Base-by-base conservation (phyloP, 2,797 vertebrate species). In the Anguilla megastoma region DNA sequence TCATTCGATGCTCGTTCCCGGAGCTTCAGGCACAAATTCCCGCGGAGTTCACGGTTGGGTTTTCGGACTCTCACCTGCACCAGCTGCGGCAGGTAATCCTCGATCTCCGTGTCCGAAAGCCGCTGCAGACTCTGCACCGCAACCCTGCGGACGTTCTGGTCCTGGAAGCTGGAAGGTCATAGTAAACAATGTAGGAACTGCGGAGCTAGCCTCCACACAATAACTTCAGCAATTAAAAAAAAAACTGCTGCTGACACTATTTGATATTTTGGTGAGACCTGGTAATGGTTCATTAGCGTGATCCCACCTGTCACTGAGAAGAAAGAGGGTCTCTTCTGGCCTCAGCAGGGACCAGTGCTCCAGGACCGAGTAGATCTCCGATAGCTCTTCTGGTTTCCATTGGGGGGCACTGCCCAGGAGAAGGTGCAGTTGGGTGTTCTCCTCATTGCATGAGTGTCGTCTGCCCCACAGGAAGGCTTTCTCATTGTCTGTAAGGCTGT, bases 31-130 rank as follows among this genome's bases (percentile, higher is more conserved):
- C 18, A 27, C 6, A 16, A 79, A 12, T 54, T 30, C 60, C 69
- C 36, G 24, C 48, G 16, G 7, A 9, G 21, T 30, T 69, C 14
- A 14, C 14, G 9, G 36, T 3, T 69, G 12, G n/a, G 56, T 41
- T 71, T n/a, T 16, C 60, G 6, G n/a, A 14, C 71, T 87, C 92
- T 96, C 92, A 98, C 97, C 96, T 98, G 98, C 87, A 97, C 96
- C 71, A 98, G 91, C 92, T 98, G 97, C 24, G 97, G 97, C 88
- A 98, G 96, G 90, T 94, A 97, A 50, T 95, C 91, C 85, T 98
- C 94, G 1, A 98, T 91, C 87, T 97, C 96, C 89, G 95, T 95
- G 90, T 96, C 97, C 10, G 94, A 92, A 66, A 97, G 93, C 86
- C 93, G 95, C 90, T 95, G 93, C 91, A 98, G 96, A 91, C 96